These are phyloP conservation scores for Morinoia aosen DNA, from an alignment of 2,888 invertebrate species.

Conservation along the genomic window DNA sequence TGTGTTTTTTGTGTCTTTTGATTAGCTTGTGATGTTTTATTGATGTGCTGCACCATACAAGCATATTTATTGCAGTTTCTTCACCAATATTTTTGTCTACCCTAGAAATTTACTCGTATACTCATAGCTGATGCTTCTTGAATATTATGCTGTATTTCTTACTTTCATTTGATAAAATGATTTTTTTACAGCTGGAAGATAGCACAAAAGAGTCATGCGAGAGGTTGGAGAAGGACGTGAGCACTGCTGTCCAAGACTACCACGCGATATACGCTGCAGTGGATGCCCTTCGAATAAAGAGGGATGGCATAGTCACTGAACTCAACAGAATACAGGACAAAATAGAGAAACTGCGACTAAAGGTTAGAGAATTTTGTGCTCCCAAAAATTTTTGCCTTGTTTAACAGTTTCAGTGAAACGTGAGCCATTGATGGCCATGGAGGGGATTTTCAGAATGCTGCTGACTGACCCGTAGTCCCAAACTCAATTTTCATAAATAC, in stretches of 20 bases:
- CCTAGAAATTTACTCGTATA: too few relatives aligned
- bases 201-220: constrained; percentile 1
- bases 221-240: constrained; percentile 59
- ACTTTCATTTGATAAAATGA: not conserved
- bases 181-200: not conserved
- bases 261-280: constrained; percentile 61
- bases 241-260: constrained; percentile 60
- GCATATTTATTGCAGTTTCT: too few relatives aligned
- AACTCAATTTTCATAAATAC: too few relatives aligned
- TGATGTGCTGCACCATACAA: too few relatives aligned
- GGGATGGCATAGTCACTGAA: constrained; percentile 58
- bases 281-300: constrained; percentile 56
- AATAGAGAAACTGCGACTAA: constrained; percentile 62
- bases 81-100: too few relatives aligned
- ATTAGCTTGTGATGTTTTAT: too few relatives aligned
- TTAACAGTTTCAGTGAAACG: too few relatives aligned
- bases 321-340: constrained; percentile 62
- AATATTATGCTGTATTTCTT: not conserved
- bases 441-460: too few relatives aligned
- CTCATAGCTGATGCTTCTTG: too few relatives aligned
- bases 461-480: too few relatives aligned
- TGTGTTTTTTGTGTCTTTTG: too few relatives aligned
- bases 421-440: too few relatives aligned
- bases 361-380: constrained; percentile 50
- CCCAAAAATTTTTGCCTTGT: not conserved